Evolutionary conservation across 1,140 invertebrate genomes (phyloP), one percentile per base, ranked within the genome.

Genomic region (Samia ricini): DNA sequence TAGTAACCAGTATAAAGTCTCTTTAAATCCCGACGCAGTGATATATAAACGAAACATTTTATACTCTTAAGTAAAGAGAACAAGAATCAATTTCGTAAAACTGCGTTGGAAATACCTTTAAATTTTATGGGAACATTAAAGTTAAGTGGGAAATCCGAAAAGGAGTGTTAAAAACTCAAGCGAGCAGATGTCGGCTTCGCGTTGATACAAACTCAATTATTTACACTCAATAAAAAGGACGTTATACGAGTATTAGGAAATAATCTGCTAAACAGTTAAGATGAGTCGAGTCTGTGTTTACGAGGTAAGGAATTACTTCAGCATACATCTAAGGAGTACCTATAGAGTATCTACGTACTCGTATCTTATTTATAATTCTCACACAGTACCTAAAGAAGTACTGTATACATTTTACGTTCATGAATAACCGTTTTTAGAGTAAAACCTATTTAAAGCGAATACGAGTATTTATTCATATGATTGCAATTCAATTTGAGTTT

Each of bases 191-290:
- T 78, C 75, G 79, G 75, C 64, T 72, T 71, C 69, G 70, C 79
- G 71, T 75, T 81, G 79, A 83, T 86, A 79, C 83, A 83, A 82
- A 79, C 85, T 85, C 86, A 88, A 89, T 89, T 89, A 88, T 89
- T 89, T 89, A 88, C 86, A 88, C 85, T 86, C 85, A 84, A 88
- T 89, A 88, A 89, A 89, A 86, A 88, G 80, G 83, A 83, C 79
- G 73, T 86, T 87, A 89, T 85, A 85, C 73, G 79, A 81, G 76
- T 77, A 78, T 83, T 87, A 83, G 82, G 82, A 81, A 79, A 79
- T 79, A 79, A 72, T 68, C 77, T 71, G 71, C 73, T 76, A 78
- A 82, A 83, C 69, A 71, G 67, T 66, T 57, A 50, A 64, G 60
- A 59, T 58, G 59, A 26, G 65, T 60, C 63, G 61, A 52, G 51